Percentiles rank a stretch among this genome's conserved stretches.
phyloP scores from a whole-genome alignment of 1,140 invertebrate genomes.

The Trichomalopsis sarcophagae region DNA sequence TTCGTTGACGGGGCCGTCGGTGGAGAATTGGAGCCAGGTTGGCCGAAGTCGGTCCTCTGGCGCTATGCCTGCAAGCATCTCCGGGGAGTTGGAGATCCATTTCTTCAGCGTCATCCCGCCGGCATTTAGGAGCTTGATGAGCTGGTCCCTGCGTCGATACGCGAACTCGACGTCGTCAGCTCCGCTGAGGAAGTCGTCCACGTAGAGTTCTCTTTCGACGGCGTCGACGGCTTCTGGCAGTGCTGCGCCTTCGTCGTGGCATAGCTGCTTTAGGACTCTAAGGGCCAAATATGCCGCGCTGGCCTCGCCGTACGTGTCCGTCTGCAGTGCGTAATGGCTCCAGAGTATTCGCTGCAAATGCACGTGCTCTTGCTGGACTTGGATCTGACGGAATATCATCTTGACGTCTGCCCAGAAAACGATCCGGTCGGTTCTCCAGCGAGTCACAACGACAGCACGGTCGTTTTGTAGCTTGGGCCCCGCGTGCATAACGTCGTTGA shows the following conservation, averaged over 20 bases:
- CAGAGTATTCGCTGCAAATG: constrained; percentile 34
- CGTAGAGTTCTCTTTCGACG: not conserved
- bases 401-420: constrained; percentile 28
- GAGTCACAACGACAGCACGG: not conserved
- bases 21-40: too few relatives aligned
- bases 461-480: constrained; percentile 20
- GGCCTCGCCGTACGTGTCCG: not conserved
- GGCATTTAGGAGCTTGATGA: too few relatives aligned
- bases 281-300: not conserved
- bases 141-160: too few relatives aligned
- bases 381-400: constrained; percentile 37
- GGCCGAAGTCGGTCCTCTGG: too few relatives aligned
- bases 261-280: not conserved
- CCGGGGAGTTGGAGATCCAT: too few relatives aligned
- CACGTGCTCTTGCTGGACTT: not conserved
- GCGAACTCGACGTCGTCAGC: not conserved
- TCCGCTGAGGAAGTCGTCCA: not conserved
- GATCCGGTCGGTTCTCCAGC: not conserved
- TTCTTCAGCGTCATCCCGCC: too few relatives aligned
- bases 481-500: constrained; percentile 18
- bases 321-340: not conserved
- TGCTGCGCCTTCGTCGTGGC: not conserved
- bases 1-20: too few relatives aligned
- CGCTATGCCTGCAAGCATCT: too few relatives aligned
- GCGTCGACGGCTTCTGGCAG: not conserved